These are phyloP conservation scores for Acronicta leporina DNA, from an alignment of 2,888 invertebrate genomes.

Conservation along the genomic window DNA sequence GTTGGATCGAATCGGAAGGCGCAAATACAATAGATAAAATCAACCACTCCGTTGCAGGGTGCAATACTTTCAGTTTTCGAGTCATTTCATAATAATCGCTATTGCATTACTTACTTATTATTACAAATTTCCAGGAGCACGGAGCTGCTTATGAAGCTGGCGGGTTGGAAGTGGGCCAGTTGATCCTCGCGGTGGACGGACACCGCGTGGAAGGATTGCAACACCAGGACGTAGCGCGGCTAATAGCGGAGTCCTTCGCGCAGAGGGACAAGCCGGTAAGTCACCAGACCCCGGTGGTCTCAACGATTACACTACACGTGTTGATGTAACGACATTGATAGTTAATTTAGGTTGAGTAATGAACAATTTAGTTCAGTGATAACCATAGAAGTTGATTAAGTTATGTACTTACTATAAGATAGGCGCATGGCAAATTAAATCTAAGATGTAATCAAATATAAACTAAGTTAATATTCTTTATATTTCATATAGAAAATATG, in stretches of 20 bases:
- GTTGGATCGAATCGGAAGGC: too few relatives aligned
- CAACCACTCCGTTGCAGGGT: too few relatives aligned
- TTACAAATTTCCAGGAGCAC: constrained; percentile 92
- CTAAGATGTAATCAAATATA: too few relatives aligned
- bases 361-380: too few relatives aligned
- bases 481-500: neutral
- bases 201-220: constrained; percentile 93
- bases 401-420: too few relatives aligned
- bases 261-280: constrained; percentile 92
- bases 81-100: neutral
- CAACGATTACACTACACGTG: too few relatives aligned
- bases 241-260: constrained; percentile 98
- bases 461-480: too few relatives aligned
- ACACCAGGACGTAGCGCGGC: constrained; percentile 96
- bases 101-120: neutral
- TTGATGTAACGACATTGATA: too few relatives aligned
- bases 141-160: constrained; percentile 98
- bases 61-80: neutral
- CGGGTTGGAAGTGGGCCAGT: constrained; percentile 97
- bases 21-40: too few relatives aligned
- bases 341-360: too few relatives aligned
- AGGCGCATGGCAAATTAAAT: too few relatives aligned
- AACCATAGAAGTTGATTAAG: too few relatives aligned
- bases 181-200: constrained; percentile 97
- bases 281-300: neutral